Conservation (phyloP, 2,797 vertebrate species). For the Hozukius guyotensis region DNA sequence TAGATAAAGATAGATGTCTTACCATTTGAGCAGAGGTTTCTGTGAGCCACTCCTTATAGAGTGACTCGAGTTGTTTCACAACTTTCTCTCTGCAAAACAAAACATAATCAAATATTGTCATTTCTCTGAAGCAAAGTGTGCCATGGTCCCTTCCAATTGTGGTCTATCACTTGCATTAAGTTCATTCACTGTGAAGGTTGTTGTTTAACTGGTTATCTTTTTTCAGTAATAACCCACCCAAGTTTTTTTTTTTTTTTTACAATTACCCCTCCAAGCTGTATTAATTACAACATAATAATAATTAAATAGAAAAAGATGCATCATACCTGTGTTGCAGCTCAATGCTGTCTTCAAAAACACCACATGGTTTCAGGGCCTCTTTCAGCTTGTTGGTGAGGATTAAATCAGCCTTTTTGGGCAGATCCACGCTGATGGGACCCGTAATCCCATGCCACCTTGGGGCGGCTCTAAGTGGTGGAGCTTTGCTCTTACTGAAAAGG, state of each 20-base stretch:
- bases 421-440: slow-evolving; percentile 89
- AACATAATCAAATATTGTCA: background rate
- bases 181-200: background rate
- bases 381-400: slow-evolving; percentile 86
- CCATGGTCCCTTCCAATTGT: background rate
- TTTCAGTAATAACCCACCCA: background rate
- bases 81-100: slow-evolving; percentile 86
- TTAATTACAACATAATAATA: background rate
- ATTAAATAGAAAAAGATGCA: background rate
- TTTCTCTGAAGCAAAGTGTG: background rate
- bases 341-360: slow-evolving; percentile 89
- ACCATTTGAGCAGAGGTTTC: slow-evolving; percentile 92
- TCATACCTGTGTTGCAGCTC: slow-evolving; percentile 89
- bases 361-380: slow-evolving; percentile 87
- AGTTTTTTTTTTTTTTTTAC: background rate
- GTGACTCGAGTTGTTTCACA: slow-evolving; percentile 89
- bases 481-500: slow-evolving; percentile 82
- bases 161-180: background rate
- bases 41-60: slow-evolving; percentile 91
- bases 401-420: slow-evolving; percentile 88
- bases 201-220: background rate
- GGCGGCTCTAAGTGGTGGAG: slow-evolving; percentile 78
- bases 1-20: slow-evolving; percentile 27
- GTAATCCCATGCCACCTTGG: slow-evolving; percentile 91
- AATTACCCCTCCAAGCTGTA: background rate